A percentile compares a stretch with the other conserved stretches of the same genome.
Conservation (phyloP, 2,113 vertebrate species). For the Sturnira hondurensis region DNA sequence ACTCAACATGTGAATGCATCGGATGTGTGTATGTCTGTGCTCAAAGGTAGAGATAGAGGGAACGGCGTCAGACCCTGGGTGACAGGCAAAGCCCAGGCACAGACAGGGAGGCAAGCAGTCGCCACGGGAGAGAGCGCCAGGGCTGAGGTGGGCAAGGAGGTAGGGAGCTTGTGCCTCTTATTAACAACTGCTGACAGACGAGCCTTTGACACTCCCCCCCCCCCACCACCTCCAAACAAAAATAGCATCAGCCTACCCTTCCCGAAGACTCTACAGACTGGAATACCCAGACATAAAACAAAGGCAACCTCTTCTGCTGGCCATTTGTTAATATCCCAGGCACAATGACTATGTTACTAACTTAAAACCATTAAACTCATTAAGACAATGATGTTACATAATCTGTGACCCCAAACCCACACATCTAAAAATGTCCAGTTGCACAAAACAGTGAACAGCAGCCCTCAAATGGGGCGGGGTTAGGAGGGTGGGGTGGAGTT, state of each 20-base stretch:
- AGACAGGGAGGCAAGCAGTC: not conserved
- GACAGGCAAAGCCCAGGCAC: not conserved
- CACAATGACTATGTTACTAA: not conserved
- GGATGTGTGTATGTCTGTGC: not conserved
- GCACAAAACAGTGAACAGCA: not conserved
- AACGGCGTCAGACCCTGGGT: not conserved
- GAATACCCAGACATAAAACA: constrained; percentile 37
- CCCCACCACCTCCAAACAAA: not conserved
- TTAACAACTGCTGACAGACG: not conserved
- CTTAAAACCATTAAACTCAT: constrained; percentile 45
- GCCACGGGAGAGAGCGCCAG: not conserved
- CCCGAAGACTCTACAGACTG: not conserved
- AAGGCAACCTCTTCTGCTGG: constrained; percentile 29
- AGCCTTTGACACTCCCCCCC: not conserved
- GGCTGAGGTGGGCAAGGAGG: not conserved
- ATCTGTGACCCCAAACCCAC: not conserved
- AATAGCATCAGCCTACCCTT: constrained; percentile 15
- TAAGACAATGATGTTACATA: not conserved
- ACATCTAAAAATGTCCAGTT: not conserved
- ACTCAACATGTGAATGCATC: not conserved
- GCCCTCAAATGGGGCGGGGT: not conserved
- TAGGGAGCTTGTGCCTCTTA: not conserved
- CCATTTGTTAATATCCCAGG: constrained; percentile 25
- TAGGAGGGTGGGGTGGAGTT: not conserved
- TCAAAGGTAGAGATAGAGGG: not conserved